Base-by-base conservation (phyloP, 92 coral and sea anemone genomes). In the Epizoanthus fatuus region DNA sequence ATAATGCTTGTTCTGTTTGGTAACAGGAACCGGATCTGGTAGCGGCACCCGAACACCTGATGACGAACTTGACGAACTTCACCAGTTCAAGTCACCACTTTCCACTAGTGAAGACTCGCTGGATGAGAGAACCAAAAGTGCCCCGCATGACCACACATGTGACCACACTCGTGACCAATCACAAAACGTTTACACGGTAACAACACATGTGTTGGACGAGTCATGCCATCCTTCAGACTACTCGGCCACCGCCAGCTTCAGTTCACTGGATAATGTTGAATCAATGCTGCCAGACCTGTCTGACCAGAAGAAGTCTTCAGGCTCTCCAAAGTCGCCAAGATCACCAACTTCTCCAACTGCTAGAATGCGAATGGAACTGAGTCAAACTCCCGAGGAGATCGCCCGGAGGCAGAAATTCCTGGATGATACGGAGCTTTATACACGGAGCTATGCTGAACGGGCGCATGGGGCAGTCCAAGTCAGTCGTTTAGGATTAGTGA, bases 21-120 rank as follows among this genome's bases (percentile, higher is more conserved):
- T 49, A 8, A 52, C 58, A 94, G 98, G 93, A 44, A 94, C 96
- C 14, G 17, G 40, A 9, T 5, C 32, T 17, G 39, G 82, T 25
- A 90, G 92, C 81, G 95, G 98, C 53, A 85, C 95, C 10, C 93
- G 90, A 32, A 94, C 93, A 3, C 94, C 94, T 19, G 96, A 90
- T 7, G 96, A 86, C 72, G 98, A 94, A 17, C 87, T 87, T 7
- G 96, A 86, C 72, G 98, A 94, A 17, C 87, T 87, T 7, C 53
- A 49, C 53, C 53, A 49, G 53, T 49, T 49, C 9, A 49, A 10
- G 53, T 49, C 53, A 12, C 53, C 53, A 49, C 14, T 49, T 49
- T 49, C 53, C 14, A 49, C 53, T 11, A 49, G 53, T 49, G 53
- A 49, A 49, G 81, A 75, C 68, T 77, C 70, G 19, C 70, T 58